Conservation (phyloP, 2,888 invertebrate species). For the Hybos culiciformis region DNA sequence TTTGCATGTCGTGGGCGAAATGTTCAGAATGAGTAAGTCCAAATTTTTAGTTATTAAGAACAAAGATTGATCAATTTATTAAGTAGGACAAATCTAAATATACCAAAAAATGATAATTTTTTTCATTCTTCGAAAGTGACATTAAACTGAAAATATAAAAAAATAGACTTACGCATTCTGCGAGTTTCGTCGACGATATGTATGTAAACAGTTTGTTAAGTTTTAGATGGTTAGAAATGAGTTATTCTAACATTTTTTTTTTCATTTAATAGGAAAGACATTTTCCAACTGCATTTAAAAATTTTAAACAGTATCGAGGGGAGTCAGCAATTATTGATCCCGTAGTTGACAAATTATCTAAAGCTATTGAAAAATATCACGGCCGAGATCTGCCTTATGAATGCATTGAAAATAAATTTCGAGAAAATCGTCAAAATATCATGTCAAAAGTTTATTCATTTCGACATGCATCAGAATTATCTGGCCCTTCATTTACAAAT, state of each 20-base stretch:
- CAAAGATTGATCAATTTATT: too few relatives aligned
- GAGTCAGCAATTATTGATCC: conserved; percentile 38
- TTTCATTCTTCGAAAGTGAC: too few relatives aligned
- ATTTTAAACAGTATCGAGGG: conserved; percentile 45
- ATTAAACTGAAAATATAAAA: too few relatives aligned
- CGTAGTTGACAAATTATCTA: conserved; percentile 42
- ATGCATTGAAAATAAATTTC: conserved; percentile 52
- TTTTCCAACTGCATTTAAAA: conserved; percentile 44
- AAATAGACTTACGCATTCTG: too few relatives aligned
- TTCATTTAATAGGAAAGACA: conserved; percentile 25
- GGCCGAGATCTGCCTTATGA: conserved; percentile 56
- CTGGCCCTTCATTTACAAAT: conserved; percentile 43
- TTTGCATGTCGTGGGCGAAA: too few relatives aligned
- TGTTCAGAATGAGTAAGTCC: too few relatives aligned
- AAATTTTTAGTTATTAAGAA: too few relatives aligned
- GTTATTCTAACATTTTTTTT: not conserved
- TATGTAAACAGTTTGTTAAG: conserved; percentile 4
- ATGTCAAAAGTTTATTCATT: conserved; percentile 52
- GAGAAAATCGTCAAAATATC: conserved; percentile 44
- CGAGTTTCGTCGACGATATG: too few relatives aligned
- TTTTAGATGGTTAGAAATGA: conserved; percentile 3
- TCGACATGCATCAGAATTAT: conserved; percentile 50
- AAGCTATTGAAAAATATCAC: conserved; percentile 59
- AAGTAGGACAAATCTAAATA: too few relatives aligned
- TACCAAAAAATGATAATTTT: too few relatives aligned